Base-by-base conservation (phyloP, 1,140 invertebrate genomes). In the Cotesia glomerata region DNA sequence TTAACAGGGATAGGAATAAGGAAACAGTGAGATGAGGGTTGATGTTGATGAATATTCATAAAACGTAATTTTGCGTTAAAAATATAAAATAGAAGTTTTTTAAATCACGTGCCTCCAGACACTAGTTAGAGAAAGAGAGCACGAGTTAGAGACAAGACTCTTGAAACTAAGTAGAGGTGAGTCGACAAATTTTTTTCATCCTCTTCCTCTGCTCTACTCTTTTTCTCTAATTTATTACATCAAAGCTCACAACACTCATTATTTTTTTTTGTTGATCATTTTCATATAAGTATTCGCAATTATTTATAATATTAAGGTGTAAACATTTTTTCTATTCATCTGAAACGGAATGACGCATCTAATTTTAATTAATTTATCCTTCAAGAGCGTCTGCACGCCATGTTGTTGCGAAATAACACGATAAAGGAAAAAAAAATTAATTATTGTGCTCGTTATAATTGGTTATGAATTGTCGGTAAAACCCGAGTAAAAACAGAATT, bases 101-200 rank as follows among this genome's bases (percentile, higher is more conserved):
- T 9, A 45, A 45, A 45, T 45, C 39, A 45, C 39, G 39, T 45
- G 39, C 7, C 8, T 45, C 11, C 7, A 45, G 7, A 7, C 39
- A 45, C 39, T 9, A 45, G 39, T 45, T 9, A 51, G 56, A 65
- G 62, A 18, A 32, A 64, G 49, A 54, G 59, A 64, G 66, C 34
- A 4, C 14, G n/a, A 61, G 13, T 9, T 11, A 8, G 9, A 54
- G 65, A 56, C 59, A 34, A 13, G 35, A 13, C 62, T 39, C 45
- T 69, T 75, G 75, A 74, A 71, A 75, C 79, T 77, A 26, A 26
- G 26, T 26, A 26, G 81, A 58, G 71, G 59, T 82, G 82, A 82
- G 79, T 82, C 75, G 71, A 70, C 75, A 73, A 52, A 49, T 34
- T 49, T 63, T 66, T 64, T 13, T 58, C 16, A 7, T 9, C 62